Evolutionary conservation across 2,797 vertebrate genomes (phyloP).

Genomic region (Fundulus diaphanus): DNA sequence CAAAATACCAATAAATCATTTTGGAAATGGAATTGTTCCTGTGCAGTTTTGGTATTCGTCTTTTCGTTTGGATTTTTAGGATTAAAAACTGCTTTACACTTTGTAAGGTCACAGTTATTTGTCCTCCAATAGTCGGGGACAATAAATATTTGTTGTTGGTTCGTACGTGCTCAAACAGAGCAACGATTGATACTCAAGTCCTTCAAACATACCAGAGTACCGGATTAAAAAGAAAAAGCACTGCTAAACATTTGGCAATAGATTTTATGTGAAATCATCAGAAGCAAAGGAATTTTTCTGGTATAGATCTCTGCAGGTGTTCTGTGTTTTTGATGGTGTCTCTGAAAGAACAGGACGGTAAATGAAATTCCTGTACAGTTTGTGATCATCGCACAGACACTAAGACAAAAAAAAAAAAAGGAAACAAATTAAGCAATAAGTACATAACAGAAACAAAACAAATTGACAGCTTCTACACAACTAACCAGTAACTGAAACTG

Average conservation of each 20-base stretch:
- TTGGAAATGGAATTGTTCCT: slow-evolving; percentile 1
- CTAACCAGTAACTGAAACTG: slow-evolving; percentile 61
- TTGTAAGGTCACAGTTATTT: slow-evolving; percentile 9
- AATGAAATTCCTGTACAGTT: slow-evolving; percentile 37
- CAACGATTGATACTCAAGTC: slow-evolving; percentile 42
- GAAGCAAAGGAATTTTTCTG: slow-evolving; percentile 26
- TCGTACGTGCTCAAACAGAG: slow-evolving; percentile 55
- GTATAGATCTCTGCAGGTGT: slow-evolving; percentile 29
- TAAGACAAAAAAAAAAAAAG: slow-evolving; percentile 39
- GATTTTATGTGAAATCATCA: slow-evolving; percentile 31
- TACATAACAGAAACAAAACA: slow-evolving; percentile 30
- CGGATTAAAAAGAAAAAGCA: slow-evolving; percentile 28
- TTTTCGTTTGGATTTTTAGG: slow-evolving; percentile 18
- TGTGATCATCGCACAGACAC: slow-evolving; percentile 52
- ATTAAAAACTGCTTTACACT: slow-evolving; percentile 9
- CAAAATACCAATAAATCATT: not conserved
- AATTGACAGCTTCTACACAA: slow-evolving; percentile 45
- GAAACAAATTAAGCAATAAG: slow-evolving; percentile 31
- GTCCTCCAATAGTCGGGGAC: slow-evolving; percentile 41
- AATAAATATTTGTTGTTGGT: slow-evolving; percentile 49
- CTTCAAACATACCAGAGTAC: slow-evolving; percentile 54
- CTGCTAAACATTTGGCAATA: slow-evolving; percentile 27
- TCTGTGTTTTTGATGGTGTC: slow-evolving; percentile 43
- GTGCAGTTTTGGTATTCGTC: not conserved
- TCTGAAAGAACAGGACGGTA: slow-evolving; percentile 26